Evolutionary conservation across 2,888 invertebrate genomes (phyloP).

Genomic region (Leptinotarsa juncta): DNA sequence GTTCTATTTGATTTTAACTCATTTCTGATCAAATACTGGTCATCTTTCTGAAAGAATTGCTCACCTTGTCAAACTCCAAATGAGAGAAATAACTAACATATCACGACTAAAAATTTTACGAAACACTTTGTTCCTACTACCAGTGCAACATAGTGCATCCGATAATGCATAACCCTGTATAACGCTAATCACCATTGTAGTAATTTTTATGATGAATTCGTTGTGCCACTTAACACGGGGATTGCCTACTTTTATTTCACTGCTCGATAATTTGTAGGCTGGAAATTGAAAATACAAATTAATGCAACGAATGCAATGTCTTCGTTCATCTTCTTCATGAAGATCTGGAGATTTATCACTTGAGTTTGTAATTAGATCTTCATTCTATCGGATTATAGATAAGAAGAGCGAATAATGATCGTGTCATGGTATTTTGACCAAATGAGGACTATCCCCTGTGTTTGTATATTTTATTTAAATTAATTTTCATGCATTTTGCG

Average conservation of each 20-base stretch:
- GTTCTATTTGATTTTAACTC: too few relatives aligned
- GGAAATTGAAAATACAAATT: slow-evolving; percentile 46
- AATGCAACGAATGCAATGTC: slow-evolving; percentile 31
- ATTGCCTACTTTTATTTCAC: slow-evolving; percentile 38
- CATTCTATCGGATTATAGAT: slow-evolving; percentile 10
- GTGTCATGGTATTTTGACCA: not conserved
- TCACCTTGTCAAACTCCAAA: too few relatives aligned
- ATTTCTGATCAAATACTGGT: too few relatives aligned
- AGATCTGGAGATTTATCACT: slow-evolving; percentile 13
- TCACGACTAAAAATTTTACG: not conserved
- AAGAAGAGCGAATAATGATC: not conserved
- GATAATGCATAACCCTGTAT: slow-evolving; percentile 26
- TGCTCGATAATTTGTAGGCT: slow-evolving; percentile 41
- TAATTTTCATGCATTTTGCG: too few relatives aligned
- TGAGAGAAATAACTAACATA: too few relatives aligned
- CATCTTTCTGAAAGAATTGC: too few relatives aligned
- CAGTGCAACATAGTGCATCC: not conserved
- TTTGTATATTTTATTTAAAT: not conserved
- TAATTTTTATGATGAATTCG: slow-evolving; percentile 36
- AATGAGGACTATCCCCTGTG: not conserved
- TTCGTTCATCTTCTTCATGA: slow-evolving; percentile 10
- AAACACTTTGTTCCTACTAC: not conserved
- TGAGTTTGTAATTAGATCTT: slow-evolving; percentile 32
- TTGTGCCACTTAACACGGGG: slow-evolving; percentile 36
- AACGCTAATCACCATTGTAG: slow-evolving; percentile 43